phyloP scores from a whole-genome alignment of 2,888 invertebrate species.

The Polydesmus complanatus region DNA sequence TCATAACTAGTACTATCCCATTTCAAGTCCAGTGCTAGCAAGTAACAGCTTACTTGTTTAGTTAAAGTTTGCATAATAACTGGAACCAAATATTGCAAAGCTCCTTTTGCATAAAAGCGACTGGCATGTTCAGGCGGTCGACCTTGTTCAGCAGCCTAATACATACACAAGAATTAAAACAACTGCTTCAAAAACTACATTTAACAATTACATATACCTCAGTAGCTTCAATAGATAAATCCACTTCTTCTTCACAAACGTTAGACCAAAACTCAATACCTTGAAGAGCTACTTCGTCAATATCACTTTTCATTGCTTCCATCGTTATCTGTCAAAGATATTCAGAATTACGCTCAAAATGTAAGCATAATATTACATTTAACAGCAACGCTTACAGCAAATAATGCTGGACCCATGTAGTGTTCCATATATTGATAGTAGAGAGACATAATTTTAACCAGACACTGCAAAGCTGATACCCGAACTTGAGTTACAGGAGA shows the following conservation, averaged over 20 bases:
- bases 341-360: slow-evolving; percentile 5
- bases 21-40: not conserved
- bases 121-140: slow-evolving; percentile 85
- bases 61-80: slow-evolving; percentile 85
- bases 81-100: slow-evolving; percentile 84
- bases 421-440: slow-evolving; percentile 99
- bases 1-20: not conserved
- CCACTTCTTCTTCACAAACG: slow-evolving; percentile 98
- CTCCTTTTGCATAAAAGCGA: slow-evolving; percentile 95
- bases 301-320: slow-evolving; percentile 94
- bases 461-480: slow-evolving; percentile 93
- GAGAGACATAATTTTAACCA: slow-evolving; percentile 93
- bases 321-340: slow-evolving; percentile 58
- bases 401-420: slow-evolving; percentile 95
- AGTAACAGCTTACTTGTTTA: slow-evolving; percentile 50
- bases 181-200: not conserved
- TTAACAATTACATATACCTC: slow-evolving; percentile 41
- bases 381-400: slow-evolving; percentile 54
- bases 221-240: slow-evolving; percentile 80
- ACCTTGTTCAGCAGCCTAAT: slow-evolving; percentile 70
- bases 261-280: slow-evolving; percentile 99
- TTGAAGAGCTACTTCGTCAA: slow-evolving; percentile 90
- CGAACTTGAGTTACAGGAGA: slow-evolving; percentile 77
- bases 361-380: not conserved
- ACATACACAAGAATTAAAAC: slow-evolving; percentile 9